Evolutionary conservation across 2,113 vertebrate species (phyloP), one percentile per base, ranked within the genome.

Genomic region (Etheostoma spectabile): DNA sequence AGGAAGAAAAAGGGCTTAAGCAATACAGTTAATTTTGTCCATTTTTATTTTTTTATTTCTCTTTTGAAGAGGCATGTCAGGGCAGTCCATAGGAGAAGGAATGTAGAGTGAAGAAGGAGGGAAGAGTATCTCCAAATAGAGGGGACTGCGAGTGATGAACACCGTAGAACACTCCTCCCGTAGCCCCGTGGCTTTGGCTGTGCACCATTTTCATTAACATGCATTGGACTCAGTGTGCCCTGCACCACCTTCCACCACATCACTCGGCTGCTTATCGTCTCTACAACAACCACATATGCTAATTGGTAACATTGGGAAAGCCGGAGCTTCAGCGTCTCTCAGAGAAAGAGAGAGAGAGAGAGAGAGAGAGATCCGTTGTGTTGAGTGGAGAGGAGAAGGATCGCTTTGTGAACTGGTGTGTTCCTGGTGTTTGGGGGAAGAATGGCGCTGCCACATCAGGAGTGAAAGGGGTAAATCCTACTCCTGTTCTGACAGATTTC

Each of bases 151-250:
- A 73, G 64, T 49, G 70, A 82, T 63, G 66, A 74, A 51, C 69
- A 67, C 67, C 21, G 30, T 30, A 30, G 30, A 30, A 30, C 75
- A 16, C 48, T 45, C 59, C 53, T 71, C 49, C 65, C 60, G 55
- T 33, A 65, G 30, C 19, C 33, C 19, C 62, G 8, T 42, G 10
- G 38, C 38, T 45, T 65, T 8, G 5, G 84, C 83, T 74, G 90
- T 91, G 83, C 85, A 84, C 84, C 80, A 89, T 85, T 89, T 86
- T 90, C 85, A 93, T 94, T 93, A 92, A 93, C 90, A 93, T 88
- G 87, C 92, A 93, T 85, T 84, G 86, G 84, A 80, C 80, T 82
- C 82, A 86, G 80, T 67, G 83, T 85, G 64, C 79, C 86, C 73
- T 0, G 4, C 33, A 8, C 79, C 21, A 52, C 79, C 74, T 77